Conservation (phyloP, 2,113 vertebrate genomes). For the Ia io region DNA sequence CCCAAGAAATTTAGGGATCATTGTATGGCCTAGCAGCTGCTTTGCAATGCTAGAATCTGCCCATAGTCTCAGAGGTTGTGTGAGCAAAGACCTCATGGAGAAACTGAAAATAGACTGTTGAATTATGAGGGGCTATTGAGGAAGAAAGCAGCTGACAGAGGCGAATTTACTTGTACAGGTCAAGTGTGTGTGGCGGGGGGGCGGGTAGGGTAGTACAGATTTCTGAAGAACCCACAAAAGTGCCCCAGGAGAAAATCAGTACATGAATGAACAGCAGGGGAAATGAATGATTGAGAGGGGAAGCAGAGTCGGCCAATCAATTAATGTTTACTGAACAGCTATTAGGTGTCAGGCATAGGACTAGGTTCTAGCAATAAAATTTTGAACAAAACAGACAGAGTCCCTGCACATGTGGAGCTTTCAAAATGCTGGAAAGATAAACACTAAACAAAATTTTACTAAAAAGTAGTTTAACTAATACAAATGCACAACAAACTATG, state of each 20-base stretch:
- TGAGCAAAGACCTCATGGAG: constrained; percentile 1
- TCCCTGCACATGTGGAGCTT: not conserved
- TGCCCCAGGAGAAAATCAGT: not conserved
- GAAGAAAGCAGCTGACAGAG: not conserved
- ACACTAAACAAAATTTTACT: not conserved
- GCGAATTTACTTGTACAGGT: not conserved
- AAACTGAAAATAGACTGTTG: not conserved
- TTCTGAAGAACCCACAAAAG: constrained; percentile 1
- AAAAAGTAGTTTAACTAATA: not conserved
- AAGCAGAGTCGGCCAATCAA: not conserved
- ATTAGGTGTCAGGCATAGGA: not conserved
- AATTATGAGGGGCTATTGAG: not conserved
- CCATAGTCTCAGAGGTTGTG: not conserved
- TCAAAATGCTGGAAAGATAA: constrained; percentile 38
- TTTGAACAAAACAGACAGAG: not conserved
- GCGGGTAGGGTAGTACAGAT: not conserved
- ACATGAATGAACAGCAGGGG: constrained; percentile 9
- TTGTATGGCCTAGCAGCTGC: not conserved
- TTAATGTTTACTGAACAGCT: not conserved
- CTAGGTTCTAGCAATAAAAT: not conserved
- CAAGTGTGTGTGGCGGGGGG: not conserved
- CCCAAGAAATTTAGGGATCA: not conserved
- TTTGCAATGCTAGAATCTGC: not conserved
- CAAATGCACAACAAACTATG: not conserved
- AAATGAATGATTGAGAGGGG: not conserved